These are phyloP conservation scores for Holothuria glaberrima DNA, from an alignment of 35 echinoderm and acorn worm species.

Conservation along the genomic window DNA sequence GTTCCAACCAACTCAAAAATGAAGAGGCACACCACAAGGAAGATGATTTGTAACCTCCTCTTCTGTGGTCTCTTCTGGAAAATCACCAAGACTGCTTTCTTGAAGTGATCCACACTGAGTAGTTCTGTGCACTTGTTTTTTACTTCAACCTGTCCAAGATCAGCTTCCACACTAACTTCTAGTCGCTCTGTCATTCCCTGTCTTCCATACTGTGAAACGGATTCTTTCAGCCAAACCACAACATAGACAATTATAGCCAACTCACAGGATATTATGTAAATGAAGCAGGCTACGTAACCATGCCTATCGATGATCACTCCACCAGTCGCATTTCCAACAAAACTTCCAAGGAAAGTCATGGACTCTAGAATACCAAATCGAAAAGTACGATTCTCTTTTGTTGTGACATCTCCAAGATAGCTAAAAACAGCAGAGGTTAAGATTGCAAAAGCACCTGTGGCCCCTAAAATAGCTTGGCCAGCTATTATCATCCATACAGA, in stretches of 20 bases:
- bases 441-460: conserved; percentile 74
- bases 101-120: conserved; percentile 76
- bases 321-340: conserved; percentile 76
- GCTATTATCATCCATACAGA: conserved; percentile 76
- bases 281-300: conserved; percentile 85
- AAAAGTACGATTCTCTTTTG: conserved; percentile 64
- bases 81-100: conserved; percentile 63
- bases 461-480: conserved; percentile 74
- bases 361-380: conserved; percentile 89
- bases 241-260: conserved; percentile 67
- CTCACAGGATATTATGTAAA: conserved; percentile 75
- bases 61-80: conserved; percentile 69
- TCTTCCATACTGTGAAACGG: conserved; percentile 46
- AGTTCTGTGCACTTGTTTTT: conserved; percentile 70
- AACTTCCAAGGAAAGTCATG: conserved; percentile 93
- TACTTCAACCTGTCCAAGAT: conserved; percentile 26
- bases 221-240: conserved; percentile 80
- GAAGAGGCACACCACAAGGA: conserved; percentile 75
- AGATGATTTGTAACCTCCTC: conserved; percentile 69
- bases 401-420: conserved; percentile 91
- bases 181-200: conserved; percentile 26
- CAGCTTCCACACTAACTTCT: conserved; percentile 61
- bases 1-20: conserved; percentile 86
- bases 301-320: conserved; percentile 85
- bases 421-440: conserved; percentile 85